Evolutionary conservation across 2,888 invertebrate species (phyloP).

Genomic region (Electrophaes corylata): DNA sequence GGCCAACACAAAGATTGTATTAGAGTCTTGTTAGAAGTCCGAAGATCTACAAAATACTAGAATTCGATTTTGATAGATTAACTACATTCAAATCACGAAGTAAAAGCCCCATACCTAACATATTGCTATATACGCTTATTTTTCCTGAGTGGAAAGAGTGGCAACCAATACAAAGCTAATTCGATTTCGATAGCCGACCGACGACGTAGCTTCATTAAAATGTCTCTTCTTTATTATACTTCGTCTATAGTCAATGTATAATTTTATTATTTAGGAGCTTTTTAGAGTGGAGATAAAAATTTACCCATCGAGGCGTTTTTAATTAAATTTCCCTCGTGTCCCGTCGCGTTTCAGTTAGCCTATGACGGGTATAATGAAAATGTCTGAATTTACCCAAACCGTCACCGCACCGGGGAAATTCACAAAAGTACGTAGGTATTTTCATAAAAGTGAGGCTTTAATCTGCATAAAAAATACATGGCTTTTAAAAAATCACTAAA

Average conservation of each 20-base stretch:
- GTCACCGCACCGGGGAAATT: constrained; percentile 55
- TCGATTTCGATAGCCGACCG: not conserved
- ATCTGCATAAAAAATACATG: not conserved
- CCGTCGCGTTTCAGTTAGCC: constrained; percentile 63
- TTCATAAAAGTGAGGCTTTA: not conserved
- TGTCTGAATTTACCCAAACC: constrained; percentile 57
- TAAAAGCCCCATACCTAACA: too few species aligned
- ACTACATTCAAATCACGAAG: too few species aligned
- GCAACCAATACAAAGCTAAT: not conserved
- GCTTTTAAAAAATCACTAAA: too few species aligned
- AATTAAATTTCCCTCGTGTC: constrained; percentile 68
- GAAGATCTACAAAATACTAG: too few species aligned
- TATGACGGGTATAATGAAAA: constrained; percentile 71
- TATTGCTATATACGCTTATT: not conserved
- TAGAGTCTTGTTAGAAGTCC: too few species aligned
- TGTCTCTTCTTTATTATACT: not conserved
- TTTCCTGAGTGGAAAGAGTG: not conserved
- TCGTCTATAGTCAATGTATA: constrained; percentile 8
- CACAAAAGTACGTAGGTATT: constrained; percentile 9
- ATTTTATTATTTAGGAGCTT: constrained; percentile 40
- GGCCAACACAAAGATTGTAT: too few species aligned
- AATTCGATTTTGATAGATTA: too few species aligned
- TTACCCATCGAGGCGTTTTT: constrained; percentile 53
- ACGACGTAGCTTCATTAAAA: not conserved
- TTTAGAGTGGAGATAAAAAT: constrained; percentile 44